A percentile compares a stretch with the other conserved stretches of the same genome.
These are phyloP conservation scores for Troilus luridus DNA, from an alignment of 2,888 invertebrate species.

Conservation along the genomic window DNA sequence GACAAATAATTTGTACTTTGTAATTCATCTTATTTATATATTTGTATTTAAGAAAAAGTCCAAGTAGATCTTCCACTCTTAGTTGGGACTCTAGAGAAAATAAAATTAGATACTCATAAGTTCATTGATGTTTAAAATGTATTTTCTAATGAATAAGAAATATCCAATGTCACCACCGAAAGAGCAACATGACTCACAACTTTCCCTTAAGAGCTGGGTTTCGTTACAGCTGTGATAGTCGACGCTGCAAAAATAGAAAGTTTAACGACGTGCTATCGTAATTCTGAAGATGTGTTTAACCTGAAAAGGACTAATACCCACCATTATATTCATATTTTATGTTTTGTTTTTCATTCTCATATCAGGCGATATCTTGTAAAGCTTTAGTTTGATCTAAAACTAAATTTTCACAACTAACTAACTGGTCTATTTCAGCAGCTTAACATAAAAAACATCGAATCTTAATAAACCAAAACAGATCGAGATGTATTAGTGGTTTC, in stretches of 20 bases:
- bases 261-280: not conserved
- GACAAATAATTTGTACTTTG: too few relatives aligned
- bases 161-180: constrained; percentile 10
- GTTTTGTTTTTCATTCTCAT: not conserved
- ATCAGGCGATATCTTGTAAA: too few relatives aligned
- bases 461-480: too few relatives aligned
- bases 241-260: constrained; percentile 27
- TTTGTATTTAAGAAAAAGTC: too few relatives aligned
- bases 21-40: too few relatives aligned
- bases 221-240: constrained; percentile 21
- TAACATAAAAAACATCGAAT: too few relatives aligned
- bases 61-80: too few relatives aligned
- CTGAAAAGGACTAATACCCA: not conserved
- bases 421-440: too few relatives aligned
- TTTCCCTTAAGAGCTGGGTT: constrained; percentile 6
- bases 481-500: too few relatives aligned
- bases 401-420: too few relatives aligned
- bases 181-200: not conserved
- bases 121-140: not conserved
- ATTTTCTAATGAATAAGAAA: not conserved
- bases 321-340: not conserved
- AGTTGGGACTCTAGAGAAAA: too few relatives aligned
- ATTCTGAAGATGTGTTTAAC: constrained; percentile 10
- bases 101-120: not conserved
- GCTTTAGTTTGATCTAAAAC: too few relatives aligned